Evolutionary conservation across 1,140 invertebrate species (phyloP).

Genomic region (Chelonus insularis): DNA sequence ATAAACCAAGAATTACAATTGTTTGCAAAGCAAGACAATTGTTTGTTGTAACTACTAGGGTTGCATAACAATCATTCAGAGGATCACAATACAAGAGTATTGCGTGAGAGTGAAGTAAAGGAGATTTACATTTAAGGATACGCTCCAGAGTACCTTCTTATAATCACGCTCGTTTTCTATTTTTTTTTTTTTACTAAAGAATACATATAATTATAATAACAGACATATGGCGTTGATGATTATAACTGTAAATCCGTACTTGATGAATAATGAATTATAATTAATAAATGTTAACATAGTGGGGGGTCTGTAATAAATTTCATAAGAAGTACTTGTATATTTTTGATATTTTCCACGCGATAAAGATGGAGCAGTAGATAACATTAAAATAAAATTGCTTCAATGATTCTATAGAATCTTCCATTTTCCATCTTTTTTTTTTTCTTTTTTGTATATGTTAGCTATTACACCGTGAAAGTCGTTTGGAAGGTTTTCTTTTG

Average conservation of each 20-base stretch:
- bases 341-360: too few relatives aligned
- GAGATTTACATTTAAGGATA: not conserved
- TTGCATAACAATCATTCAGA: not conserved
- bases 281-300: too few relatives aligned
- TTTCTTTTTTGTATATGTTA: not conserved
- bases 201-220: not conserved
- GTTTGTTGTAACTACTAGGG: not conserved
- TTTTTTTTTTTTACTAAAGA: not conserved
- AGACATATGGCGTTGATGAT: not conserved
- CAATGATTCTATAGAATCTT: not conserved
- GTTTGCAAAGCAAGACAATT: not conserved
- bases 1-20: not conserved
- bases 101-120: not conserved
- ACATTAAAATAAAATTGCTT: too few relatives aligned
- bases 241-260: too few relatives aligned
- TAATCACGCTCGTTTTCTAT: not conserved
- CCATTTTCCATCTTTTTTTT: not conserved
- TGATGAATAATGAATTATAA: too few relatives aligned
- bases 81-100: not conserved
- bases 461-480: conserved; percentile 7
- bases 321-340: too few relatives aligned
- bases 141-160: not conserved
- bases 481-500: conserved; percentile 3
- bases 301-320: too few relatives aligned
- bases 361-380: too few relatives aligned